A percentile compares a stretch with the other conserved stretches of the same genome.
Evolutionary conservation across 2,888 invertebrate genomes (phyloP).

Genomic region (Mythimna pallens): DNA sequence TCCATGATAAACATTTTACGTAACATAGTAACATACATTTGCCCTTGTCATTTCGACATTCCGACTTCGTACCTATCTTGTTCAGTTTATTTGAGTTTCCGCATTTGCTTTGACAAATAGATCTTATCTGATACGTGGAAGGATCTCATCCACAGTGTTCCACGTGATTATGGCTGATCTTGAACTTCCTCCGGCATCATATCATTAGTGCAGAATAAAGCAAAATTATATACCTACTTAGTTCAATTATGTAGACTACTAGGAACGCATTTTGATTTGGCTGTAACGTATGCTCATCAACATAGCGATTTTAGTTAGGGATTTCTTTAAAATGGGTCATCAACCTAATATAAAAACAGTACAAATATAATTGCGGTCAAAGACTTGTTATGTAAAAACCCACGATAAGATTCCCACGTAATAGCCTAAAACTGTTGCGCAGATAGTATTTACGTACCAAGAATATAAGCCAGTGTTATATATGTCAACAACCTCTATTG

Average conservation of each 20-base stretch:
- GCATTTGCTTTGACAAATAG: slow-evolving; percentile 25
- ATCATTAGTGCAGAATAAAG: too few relatives aligned
- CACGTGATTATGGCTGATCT: slow-evolving; percentile 2
- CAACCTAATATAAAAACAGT: slow-evolving; percentile 3
- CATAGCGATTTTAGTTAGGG: background rate
- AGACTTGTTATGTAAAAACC: slow-evolving; percentile 17
- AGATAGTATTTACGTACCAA: slow-evolving; percentile 30
- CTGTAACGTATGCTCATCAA: background rate
- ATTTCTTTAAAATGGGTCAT: background rate
- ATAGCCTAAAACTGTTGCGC: slow-evolving; percentile 25
- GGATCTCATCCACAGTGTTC: background rate
- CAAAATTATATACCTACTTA: too few relatives aligned
- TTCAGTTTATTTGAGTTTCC: slow-evolving; percentile 30
- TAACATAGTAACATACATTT: slow-evolving; percentile 16
- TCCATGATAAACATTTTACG: slow-evolving; percentile 6
- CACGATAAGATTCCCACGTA: slow-evolving; percentile 18
- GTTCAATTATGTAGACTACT: background rate
- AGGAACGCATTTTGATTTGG: background rate
- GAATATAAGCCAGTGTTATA: slow-evolving; percentile 62
- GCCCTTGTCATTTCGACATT: slow-evolving; percentile 30
- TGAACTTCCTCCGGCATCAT: background rate
- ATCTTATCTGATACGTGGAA: background rate
- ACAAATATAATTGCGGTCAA: slow-evolving; percentile 16
- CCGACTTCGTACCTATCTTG: slow-evolving; percentile 9
- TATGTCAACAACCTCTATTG: slow-evolving; percentile 64